Percentiles rank a stretch among this genome's conserved stretches.
Conservation (phyloP, 2,113 vertebrate genomes). For the Piprites chloris region DNA sequence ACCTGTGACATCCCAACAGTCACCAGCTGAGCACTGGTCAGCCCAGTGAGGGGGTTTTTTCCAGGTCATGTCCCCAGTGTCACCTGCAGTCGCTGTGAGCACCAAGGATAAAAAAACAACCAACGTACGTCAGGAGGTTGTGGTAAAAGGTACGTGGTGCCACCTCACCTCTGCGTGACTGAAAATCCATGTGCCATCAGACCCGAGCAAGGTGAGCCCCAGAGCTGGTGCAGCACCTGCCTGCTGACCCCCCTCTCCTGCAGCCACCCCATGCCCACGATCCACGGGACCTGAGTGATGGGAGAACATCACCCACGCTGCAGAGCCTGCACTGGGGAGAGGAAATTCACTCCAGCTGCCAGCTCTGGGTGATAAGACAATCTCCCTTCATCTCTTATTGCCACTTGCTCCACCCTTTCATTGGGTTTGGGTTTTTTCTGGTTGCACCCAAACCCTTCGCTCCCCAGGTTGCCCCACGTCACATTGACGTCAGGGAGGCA, state of each 20-base stretch:
- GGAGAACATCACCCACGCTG: background rate
- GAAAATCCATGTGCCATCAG: background rate
- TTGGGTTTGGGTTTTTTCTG: background rate
- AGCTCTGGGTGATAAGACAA: conserved; percentile 9
- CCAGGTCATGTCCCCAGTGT: background rate
- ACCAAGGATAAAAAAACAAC: background rate
- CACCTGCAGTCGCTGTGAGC: background rate
- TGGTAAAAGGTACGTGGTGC: background rate
- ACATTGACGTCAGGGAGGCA: conserved; percentile 42
- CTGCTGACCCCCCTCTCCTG: background rate
- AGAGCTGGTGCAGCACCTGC: background rate
- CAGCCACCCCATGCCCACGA: background rate
- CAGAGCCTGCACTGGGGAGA: background rate
- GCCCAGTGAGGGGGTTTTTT: background rate
- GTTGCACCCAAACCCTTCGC: background rate
- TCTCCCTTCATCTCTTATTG: background rate
- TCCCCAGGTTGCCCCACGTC: background rate
- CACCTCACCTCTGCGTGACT: background rate
- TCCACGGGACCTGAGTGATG: background rate
- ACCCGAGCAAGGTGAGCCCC: background rate
- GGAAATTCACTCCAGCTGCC: background rate
- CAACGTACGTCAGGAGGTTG: background rate
- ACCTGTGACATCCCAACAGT: background rate
- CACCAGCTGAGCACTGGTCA: background rate
- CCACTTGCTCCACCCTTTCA: background rate